Base-by-base conservation (phyloP, 2,888 invertebrate species). In the Macrosoma leucophasiata region DNA sequence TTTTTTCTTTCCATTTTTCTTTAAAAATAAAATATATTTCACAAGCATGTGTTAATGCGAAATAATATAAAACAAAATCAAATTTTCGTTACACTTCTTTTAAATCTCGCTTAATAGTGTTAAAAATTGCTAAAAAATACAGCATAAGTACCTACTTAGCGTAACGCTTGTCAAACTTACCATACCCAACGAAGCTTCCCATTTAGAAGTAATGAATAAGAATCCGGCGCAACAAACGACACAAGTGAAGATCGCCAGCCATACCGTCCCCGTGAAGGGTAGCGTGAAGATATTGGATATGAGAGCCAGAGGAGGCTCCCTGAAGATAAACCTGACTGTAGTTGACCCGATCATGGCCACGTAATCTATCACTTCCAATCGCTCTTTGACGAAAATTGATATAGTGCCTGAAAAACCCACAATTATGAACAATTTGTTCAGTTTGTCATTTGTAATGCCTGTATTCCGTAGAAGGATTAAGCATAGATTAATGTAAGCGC, bases 221-320 rank as follows among this genome's bases (percentile, higher is more conserved):
- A 86, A 69, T 1, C 72, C 43, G 0, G 82, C 66, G 19, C 85
- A 81, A 1, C 84, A 62, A 8, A 84, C 39, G 0, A 87, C 71
- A 27, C 89, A 74, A 1, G 84, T 64, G 6, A 82, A 74, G 23
- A 85, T 79, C 1, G 87, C 84, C 22, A 88, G 50, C 91, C 91
- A 91, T 1, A 91, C 91, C 0, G 74, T 68, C 0, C 66, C 73
- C 2, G 86, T 82, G 62, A 91, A 91, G 0, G 91, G 90, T 2
- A 90, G 60, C 0, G 86, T 71, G 62, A 90, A 91, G 49, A 91
- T 87, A 48, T 91, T 91, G 27, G 86, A 84, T 3, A 90, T 81
- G 33, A 87, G 85, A 0, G 91, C 88, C 0, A 73, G 2, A 0
- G 90, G 87, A 0, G 91, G 91, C 40, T 88, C 87, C 0, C 89